Evolutionary conservation across 2,797 vertebrate species (phyloP).

Genomic region (Enteromius trimaculatus): DNA sequence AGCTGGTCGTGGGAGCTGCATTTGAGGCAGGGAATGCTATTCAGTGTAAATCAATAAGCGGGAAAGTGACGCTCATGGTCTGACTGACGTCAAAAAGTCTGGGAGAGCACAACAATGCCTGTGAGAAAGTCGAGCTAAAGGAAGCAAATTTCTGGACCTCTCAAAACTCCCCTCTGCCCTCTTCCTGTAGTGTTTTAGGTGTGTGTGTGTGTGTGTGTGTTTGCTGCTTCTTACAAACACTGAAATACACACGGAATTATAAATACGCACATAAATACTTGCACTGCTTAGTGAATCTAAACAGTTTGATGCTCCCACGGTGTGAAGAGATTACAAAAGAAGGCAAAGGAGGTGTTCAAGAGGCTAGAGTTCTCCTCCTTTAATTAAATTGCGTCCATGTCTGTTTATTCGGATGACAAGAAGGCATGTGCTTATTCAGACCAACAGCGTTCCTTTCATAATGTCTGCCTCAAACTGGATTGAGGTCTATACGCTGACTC

Average conservation of each 20-base stretch:
- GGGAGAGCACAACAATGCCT: slow-evolving; percentile 35
- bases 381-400: slow-evolving; percentile 43
- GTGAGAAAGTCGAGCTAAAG: slow-evolving; percentile 47
- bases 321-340: slow-evolving; percentile 46
- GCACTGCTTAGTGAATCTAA: slow-evolving; percentile 49
- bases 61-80: slow-evolving; percentile 30
- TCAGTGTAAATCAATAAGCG: slow-evolving; percentile 41
- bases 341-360: not conserved
- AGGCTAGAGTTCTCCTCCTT: slow-evolving; percentile 21
- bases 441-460: slow-evolving; percentile 18
- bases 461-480: slow-evolving; percentile 46
- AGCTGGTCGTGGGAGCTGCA: slow-evolving; percentile 10
- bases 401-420: slow-evolving; percentile 21
- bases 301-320: slow-evolving; percentile 43
- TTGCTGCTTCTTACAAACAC: slow-evolving; percentile 1
- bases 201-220: not conserved
- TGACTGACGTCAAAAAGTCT: slow-evolving; percentile 46
- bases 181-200: slow-evolving; percentile 20
- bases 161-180: slow-evolving; percentile 23
- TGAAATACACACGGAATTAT: slow-evolving; percentile 11
- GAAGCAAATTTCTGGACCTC: slow-evolving; percentile 31
- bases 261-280: slow-evolving; percentile 10
- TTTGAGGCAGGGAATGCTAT: slow-evolving; percentile 17
- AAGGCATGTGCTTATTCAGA: slow-evolving; percentile 26
- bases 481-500: not conserved